A percentile compares a stretch with the other conserved stretches of the same genome.
Evolutionary conservation across 2,888 invertebrate genomes (phyloP).

Genomic region (Abrostola tripartita): DNA sequence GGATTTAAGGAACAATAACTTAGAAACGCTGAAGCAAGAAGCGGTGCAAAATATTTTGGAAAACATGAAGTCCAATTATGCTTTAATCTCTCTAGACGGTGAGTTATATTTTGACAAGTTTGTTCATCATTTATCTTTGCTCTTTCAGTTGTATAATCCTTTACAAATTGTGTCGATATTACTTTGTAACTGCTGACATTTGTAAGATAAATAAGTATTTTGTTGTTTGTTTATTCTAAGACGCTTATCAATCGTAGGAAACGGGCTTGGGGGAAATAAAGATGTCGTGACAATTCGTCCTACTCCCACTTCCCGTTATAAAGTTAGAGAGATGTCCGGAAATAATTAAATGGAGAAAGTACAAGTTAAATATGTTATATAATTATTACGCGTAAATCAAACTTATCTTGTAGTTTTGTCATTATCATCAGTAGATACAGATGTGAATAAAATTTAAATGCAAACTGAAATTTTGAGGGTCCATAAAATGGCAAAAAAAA

Average conservation of each 20-base stretch:
- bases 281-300: slow-evolving; percentile 25
- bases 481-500: slow-evolving; percentile 36
- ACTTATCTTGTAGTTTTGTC: not conserved
- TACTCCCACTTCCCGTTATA: slow-evolving; percentile 12
- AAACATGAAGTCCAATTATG: slow-evolving; percentile 91
- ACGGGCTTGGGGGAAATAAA: slow-evolving; percentile 16
- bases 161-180: slow-evolving; percentile 45
- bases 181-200: slow-evolving; percentile 43
- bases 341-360: slow-evolving; percentile 14
- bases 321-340: slow-evolving; percentile 9
- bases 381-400: not conserved
- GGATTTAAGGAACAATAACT: slow-evolving; percentile 92
- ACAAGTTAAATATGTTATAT: not conserved
- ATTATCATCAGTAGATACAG: not conserved
- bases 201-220: slow-evolving; percentile 45
- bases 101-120: slow-evolving; percentile 79
- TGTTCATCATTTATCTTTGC: slow-evolving; percentile 63
- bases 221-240: slow-evolving; percentile 28
- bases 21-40: slow-evolving; percentile 92
- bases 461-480: slow-evolving; percentile 33
- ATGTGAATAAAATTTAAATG: slow-evolving; percentile 17
- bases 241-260: slow-evolving; percentile 23
- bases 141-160: slow-evolving; percentile 55
- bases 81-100: slow-evolving; percentile 93
- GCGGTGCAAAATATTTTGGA: slow-evolving; percentile 92